A percentile compares a stretch with the other conserved stretches of the same genome.
phyloP scores from a whole-genome alignment of 2,888 invertebrate species.

The Trimorus sp. region DNA sequence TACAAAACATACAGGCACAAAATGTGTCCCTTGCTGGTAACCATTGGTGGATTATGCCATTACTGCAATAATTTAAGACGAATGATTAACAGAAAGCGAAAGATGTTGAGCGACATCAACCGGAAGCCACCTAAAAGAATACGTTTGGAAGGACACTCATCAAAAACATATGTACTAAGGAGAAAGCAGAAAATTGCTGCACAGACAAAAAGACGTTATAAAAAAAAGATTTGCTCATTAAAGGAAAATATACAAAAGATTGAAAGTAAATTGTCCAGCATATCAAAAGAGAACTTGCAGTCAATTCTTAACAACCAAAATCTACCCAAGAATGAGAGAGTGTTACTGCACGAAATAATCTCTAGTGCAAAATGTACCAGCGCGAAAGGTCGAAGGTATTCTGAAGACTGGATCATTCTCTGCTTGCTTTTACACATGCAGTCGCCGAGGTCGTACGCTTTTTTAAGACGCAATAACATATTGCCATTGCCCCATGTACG shows the following conservation, averaged over 20 bases:
- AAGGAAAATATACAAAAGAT: neutral
- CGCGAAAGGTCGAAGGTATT: constrained; percentile 3
- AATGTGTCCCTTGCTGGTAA: constrained; percentile 16
- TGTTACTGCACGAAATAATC: constrained; percentile 8
- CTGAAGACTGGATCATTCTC: constrained; percentile 11
- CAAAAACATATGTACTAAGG: neutral
- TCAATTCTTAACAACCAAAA: neutral
- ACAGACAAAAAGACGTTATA: constrained; percentile 1
- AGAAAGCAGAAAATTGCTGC: neutral
- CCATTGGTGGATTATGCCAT: neutral
- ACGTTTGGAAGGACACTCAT: neutral
- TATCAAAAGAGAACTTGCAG: neutral
- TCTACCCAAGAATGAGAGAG: constrained; percentile 9
- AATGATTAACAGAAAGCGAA: constrained; percentile 19
- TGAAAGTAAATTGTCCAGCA: constrained; percentile 7
- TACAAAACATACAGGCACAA: constrained; percentile 10
- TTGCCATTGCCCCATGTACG: constrained; percentile 24
- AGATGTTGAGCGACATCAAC: neutral
- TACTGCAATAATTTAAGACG: constrained; percentile 21
- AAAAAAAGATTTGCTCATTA: too few species aligned
- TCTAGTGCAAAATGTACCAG: constrained; percentile 6
- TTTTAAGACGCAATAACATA: constrained; percentile 21
- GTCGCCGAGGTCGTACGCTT: constrained; percentile 20
- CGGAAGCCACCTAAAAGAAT: neutral
- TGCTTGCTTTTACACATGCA: constrained; percentile 34